phyloP scores from a whole-genome alignment of 1,140 invertebrate genomes.

The Oscheius sp. region DNA sequence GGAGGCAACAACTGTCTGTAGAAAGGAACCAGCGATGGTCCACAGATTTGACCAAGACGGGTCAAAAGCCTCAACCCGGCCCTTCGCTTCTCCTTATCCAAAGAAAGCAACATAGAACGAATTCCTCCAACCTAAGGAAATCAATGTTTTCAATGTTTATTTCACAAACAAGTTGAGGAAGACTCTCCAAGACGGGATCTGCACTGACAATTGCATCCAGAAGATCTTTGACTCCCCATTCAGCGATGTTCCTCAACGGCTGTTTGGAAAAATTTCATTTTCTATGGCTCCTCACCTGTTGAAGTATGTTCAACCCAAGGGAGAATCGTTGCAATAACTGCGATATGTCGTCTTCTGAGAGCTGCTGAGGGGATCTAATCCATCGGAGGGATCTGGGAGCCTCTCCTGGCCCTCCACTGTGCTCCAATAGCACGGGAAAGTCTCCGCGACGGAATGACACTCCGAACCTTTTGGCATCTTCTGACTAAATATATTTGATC shows the following conservation, averaged over 20 bases:
- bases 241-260: slow-evolving; percentile 28
- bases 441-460: slow-evolving; percentile 15
- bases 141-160: background rate
- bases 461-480: slow-evolving; percentile 9
- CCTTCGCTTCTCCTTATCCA: slow-evolving; percentile 25
- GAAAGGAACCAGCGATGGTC: slow-evolving; percentile 31
- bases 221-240: slow-evolving; percentile 26
- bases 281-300: background rate
- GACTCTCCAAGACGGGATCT: slow-evolving; percentile 2
- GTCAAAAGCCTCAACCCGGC: slow-evolving; percentile 11
- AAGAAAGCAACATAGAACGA: slow-evolving; percentile 18
- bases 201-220: slow-evolving; percentile 9
- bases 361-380: slow-evolving; percentile 5
- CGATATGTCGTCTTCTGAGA: slow-evolving; percentile 9
- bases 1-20: slow-evolving; percentile 31
- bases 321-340: slow-evolving; percentile 10
- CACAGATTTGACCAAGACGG: slow-evolving; percentile 11
- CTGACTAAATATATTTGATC: background rate
- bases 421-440: slow-evolving; percentile 10
- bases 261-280: background rate
- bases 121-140: slow-evolving; percentile 22
- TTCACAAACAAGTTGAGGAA: slow-evolving; percentile 20
- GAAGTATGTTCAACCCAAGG: slow-evolving; percentile 1
- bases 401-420: slow-evolving; percentile 20
- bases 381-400: slow-evolving; percentile 14